Conservation (phyloP, 2,888 invertebrate species). For the Hypolimnas misippus region DNA sequence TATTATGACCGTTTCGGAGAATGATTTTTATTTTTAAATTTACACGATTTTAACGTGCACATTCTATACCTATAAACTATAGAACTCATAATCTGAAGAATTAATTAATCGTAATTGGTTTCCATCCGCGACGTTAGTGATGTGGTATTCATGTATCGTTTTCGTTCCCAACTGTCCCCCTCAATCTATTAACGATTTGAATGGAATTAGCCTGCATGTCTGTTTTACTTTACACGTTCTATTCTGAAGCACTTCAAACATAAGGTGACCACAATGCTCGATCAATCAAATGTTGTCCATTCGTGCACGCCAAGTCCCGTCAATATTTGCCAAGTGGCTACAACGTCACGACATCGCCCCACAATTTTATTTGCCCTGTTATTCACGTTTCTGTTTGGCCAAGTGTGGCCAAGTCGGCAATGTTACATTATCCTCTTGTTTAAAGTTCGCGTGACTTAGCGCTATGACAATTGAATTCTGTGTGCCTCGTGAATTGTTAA, state of each 20-base stretch:
- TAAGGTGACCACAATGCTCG: conserved; percentile 57
- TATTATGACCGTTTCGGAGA: conserved; percentile 37
- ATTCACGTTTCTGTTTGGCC: conserved; percentile 75
- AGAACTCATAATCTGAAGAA: not conserved
- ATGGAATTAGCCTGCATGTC: conserved; percentile 24
- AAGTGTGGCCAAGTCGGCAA: conserved; percentile 44
- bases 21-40: conserved; percentile 24
- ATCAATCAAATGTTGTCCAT: conserved; percentile 80
- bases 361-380: conserved; percentile 69
- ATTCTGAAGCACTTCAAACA: conserved; percentile 29
- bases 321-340: conserved; percentile 72
- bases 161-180: not conserved
- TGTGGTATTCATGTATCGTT: not conserved
- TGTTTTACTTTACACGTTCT: conserved; percentile 1
- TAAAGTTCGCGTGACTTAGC: conserved; percentile 71
- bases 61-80: not conserved
- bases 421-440: conserved; percentile 48
- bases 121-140: not conserved
- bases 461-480: conserved; percentile 66
- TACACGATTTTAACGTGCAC: not conserved
- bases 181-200: not conserved
- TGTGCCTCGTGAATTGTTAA: conserved; percentile 53
- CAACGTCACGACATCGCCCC: conserved; percentile 66
- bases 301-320: conserved; percentile 62
- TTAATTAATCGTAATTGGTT: not conserved